Base-by-base conservation (phyloP, 2,888 invertebrate species). In the Coelinius sp. region DNA sequence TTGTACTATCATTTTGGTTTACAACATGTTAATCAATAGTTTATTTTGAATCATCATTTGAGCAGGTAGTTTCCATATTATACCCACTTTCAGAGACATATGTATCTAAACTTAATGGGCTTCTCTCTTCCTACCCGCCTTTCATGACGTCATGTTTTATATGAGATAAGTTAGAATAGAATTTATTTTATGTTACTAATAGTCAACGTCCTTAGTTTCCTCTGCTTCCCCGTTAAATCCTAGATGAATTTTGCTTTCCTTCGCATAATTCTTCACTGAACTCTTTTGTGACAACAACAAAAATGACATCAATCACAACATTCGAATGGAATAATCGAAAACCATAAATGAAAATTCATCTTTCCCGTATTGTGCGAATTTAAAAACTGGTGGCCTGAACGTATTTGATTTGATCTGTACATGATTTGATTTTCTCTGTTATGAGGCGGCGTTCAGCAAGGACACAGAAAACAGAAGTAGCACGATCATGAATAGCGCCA, bases 401-500 rank as follows among this genome's bases (percentile, higher is more conserved):
- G 46, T 20, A 49, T 49, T 49, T n/a, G n/a, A n/a, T n/a, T n/a
- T n/a, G n/a, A n/a, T n/a, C 20, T 49, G 56, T 65, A 52, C n/a
- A n/a, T n/a, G 44, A 59, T 68, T 20, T 59, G 14, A 27, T 56
- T 56, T 31, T 20, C 27, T 27, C 14, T 17, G 10, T 10, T 22
- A 17, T 27, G 22, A 53, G n/a, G 70, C 53, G 75, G 76, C 68
- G 71, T 74, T 75, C n/a, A 41, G 8, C 35, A 2, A 7, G 35
- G 10, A 10, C 5, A 35, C 68, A 75, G 76, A 66, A 73, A 74
- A 74, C 66, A 72, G 73, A 64, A 73, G 56, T 44, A 64, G 56
- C 73, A 46, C 53, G 71, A 73, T 77, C 80, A 81, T 78, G 76
- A 84, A 85, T 84, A 81, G 78, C 82, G 82, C 84, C 83, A 84